Evolutionary conservation across 2,113 vertebrate genomes (phyloP).

Genomic region (Hipposideros armiger): DNA sequence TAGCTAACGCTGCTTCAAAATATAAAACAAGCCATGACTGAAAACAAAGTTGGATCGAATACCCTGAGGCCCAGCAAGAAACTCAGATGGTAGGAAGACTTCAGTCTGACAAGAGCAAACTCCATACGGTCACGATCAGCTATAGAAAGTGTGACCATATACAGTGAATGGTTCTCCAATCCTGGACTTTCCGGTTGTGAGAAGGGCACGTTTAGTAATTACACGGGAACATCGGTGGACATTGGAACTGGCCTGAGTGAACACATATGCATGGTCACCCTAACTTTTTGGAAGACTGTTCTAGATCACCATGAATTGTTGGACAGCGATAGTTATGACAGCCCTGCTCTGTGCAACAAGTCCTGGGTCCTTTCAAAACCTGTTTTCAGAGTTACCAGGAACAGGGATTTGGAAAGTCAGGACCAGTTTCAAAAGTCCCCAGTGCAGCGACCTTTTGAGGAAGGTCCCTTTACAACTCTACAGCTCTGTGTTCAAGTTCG

Average conservation of each 20-base stretch:
- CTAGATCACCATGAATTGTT: neutral
- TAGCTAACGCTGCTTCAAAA: neutral
- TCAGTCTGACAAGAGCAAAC: neutral
- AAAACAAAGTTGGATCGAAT: slow-evolving; percentile 23
- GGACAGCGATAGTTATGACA: neutral
- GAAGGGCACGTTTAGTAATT: neutral
- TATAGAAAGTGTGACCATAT: neutral
- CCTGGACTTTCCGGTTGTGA: neutral
- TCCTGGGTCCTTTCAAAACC: slow-evolving; percentile 12
- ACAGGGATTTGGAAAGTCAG: neutral
- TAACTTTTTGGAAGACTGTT: slow-evolving; percentile 41
- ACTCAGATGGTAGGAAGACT: neutral
- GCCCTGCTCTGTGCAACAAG: neutral
- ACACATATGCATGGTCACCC: neutral
- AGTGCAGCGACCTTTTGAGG: neutral
- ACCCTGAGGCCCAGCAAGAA: neutral
- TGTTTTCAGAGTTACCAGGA: slow-evolving; percentile 1
- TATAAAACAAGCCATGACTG: neutral
- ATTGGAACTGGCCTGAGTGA: neutral
- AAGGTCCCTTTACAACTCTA: neutral
- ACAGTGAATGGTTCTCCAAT: neutral
- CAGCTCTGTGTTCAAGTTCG: neutral
- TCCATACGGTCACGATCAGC: neutral
- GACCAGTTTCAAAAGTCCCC: neutral
- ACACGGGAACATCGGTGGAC: neutral